Evolutionary conservation across 2,888 invertebrate species (phyloP).

Genomic region (Ecliptopera silaceata): DNA sequence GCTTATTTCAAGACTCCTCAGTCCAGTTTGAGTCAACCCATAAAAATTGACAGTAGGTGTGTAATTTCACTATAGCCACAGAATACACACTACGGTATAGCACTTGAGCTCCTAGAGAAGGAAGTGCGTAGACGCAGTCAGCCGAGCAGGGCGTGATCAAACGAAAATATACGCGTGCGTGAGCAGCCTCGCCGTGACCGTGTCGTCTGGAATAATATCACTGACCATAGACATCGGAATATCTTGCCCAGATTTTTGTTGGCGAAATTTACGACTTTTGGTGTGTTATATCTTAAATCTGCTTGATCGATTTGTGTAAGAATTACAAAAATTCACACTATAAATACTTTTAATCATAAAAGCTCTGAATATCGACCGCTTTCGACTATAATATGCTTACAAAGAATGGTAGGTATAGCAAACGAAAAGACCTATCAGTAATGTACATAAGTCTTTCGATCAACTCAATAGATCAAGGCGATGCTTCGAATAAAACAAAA

Average conservation of each 20-base stretch:
- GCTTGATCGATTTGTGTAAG: no score
- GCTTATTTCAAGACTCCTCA: background rate
- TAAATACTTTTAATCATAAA: no score
- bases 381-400: no score
- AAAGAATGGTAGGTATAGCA: no score
- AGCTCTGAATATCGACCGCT: no score
- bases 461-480: slow-evolving; percentile 26
- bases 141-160: slow-evolving; percentile 58
- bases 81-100: background rate
- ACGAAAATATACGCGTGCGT: slow-evolving; percentile 60
- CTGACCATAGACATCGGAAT: slow-evolving; percentile 32
- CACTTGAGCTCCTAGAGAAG: slow-evolving; percentile 40
- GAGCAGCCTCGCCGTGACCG: slow-evolving; percentile 34
- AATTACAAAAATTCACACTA: no score
- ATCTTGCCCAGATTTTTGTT: background rate
- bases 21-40: background rate
- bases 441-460: slow-evolving; percentile 2
- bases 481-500: slow-evolving; percentile 32
- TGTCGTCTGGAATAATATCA: slow-evolving; percentile 28
- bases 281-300: background rate
- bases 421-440: background rate
- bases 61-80: slow-evolving; percentile 26
- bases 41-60: slow-evolving; percentile 11
- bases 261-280: background rate
- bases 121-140: slow-evolving; percentile 57